Evolutionary conservation across 35 echinoderm and acorn worm species (phyloP), one percentile per base, ranked within the genome.

Genomic region (Apostichopus parvimensis): DNA sequence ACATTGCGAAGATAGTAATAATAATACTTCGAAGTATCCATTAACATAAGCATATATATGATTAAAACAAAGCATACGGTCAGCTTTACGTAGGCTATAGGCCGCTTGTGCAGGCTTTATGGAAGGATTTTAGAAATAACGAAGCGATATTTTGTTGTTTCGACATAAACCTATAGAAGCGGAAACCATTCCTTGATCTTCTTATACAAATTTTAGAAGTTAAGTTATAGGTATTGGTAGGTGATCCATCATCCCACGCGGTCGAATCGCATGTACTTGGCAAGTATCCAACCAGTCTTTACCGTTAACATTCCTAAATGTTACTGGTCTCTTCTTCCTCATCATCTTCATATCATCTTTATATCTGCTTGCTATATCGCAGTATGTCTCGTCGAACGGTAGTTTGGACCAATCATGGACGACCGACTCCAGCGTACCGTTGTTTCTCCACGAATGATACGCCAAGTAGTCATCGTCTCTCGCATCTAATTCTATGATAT

Each of bases 271-370:
- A 15, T 91, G 89, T 10, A 91, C 61, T 57, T 78, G 71, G 28
- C 89, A 91, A 34, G 89, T 91, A 57, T 24, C 89, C 25, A 91
- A 78, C 89, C 89, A 91, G 18, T 91, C 89, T 57, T 5, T 20
- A 76, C 89, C 89, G 68, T 91, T 91, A 28, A 91, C 89, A 54
- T 91, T 73, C 15, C 89, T 14, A 59, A 45, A 91, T 9, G 12
- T 91, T 17, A 45, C 25, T n/a, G 5, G 12, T 13, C n/a, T 14
- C 14, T 21, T 18, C 6, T 66, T 53, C 4, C 17, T 21, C 57
- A 72, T 13, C 62, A 12, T 10, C 86, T 73, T 53, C 89, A 78
- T 78, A 79, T 64, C 77, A 9, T 91, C 11, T 21, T 77, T 7
- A 59, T 91, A 91, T n/a, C 54, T 34, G 12, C 53, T 79, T 60